Base-by-base conservation (phyloP, 2,888 invertebrate species). In the Dromius quadrimaculatus region DNA sequence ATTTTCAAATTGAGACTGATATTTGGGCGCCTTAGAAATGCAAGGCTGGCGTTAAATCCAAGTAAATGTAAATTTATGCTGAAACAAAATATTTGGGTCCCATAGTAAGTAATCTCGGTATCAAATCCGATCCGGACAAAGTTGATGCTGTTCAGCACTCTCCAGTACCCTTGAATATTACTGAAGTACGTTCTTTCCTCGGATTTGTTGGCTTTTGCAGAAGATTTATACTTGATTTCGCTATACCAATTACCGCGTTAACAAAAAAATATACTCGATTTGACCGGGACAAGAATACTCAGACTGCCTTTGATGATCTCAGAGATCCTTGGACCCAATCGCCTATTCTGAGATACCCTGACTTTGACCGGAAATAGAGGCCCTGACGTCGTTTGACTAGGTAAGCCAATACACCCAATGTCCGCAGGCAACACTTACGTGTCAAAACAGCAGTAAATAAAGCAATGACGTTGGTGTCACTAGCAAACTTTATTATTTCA, bases 281-380 rank as follows among this genome's bases (percentile, higher is more conserved):
- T 47, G 9, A 15, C 8, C 72, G 70, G 73, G 36, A 34, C 9
- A 15, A 59, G 3, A 15, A 68, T 0, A 57, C 71, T 11, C 15
- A 73, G 32, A 11, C 38, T 32, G 59, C 73, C 0, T 74, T 74
- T 43, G 32, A 65, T 8, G 5, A 41, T 2, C 45, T 74, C 5
- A 32, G 54, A 5, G 9, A 54, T 15, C 32, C 73, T 36, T 61
- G 68, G 19, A 54, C 50, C 3, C 71, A n/a, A n/a, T n/a, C 74
- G 17, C 54, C 75, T 0, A 70, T 74, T 1, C 50, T 78, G 19
- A 71, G 68, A 19, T 74, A 76, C 13, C 77, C 76, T 11, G 74
- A 76, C 45, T 71, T 75, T 34, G 38, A 72, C 0, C 59, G 38
- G 4, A 45, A 34, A n/a, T 76, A 45, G 2, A 76, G 76, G 71